Evolutionary conservation across 2,113 vertebrate species (phyloP).

Genomic region (Hippolais icterina): DNA sequence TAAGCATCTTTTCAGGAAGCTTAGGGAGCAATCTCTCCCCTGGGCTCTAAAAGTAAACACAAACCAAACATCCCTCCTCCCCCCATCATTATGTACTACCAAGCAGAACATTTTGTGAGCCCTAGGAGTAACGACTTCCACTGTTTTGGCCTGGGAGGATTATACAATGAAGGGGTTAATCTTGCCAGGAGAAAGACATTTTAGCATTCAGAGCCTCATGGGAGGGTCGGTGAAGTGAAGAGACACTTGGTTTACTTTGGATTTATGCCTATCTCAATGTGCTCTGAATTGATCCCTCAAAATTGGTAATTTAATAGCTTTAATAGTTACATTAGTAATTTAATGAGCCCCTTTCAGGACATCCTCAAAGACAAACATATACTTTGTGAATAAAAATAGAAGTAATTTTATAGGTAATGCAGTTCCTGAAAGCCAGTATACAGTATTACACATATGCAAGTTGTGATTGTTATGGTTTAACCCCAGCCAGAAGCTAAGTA

Average conservation of each 20-base stretch:
- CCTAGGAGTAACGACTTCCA: neutral
- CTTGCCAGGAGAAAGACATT: neutral
- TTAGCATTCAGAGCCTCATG: neutral
- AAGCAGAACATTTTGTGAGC: neutral
- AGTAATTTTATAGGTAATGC: neutral
- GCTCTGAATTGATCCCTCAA: conserved; percentile 32
- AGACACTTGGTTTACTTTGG: conserved; percentile 18
- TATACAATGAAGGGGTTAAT: neutral
- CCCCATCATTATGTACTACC: neutral
- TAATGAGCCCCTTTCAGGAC: neutral
- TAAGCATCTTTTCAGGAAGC: conserved; percentile 29
- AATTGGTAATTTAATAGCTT: conserved; percentile 53
- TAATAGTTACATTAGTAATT: conserved; percentile 59
- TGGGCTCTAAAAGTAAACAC: neutral
- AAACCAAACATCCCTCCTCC: neutral
- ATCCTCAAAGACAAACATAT: neutral
- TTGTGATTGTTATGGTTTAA: neutral
- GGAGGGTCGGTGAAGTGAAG: neutral
- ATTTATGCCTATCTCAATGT: conserved; percentile 31
- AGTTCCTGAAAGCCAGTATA: conserved; percentile 23
- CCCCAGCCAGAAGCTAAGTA: neutral
- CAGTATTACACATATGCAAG: neutral
- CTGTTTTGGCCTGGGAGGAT: neutral
- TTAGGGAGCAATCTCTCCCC: neutral
- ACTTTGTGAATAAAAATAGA: conserved; percentile 31